Base-by-base conservation (phyloP, 2,888 invertebrate genomes). In the Opisthograptis luteolata region DNA sequence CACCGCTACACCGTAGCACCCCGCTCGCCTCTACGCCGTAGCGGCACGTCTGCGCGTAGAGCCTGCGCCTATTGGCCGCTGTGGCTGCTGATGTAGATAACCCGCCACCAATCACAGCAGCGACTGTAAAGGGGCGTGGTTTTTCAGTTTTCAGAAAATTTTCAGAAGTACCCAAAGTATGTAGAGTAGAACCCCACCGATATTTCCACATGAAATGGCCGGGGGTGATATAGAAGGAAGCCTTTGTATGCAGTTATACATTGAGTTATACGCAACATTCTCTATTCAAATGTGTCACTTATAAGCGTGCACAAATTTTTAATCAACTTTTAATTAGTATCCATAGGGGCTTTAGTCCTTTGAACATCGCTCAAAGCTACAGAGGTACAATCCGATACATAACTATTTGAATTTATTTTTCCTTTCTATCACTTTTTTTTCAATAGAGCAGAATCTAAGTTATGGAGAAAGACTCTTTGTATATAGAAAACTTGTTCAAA, bases 101-200 rank as follows among this genome's bases (percentile, higher is more conserved):
- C 66, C 54, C 62, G 60, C 73, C 62, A 64, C 89, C 88, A 89
- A 90, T 89, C 73, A 67, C 72, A 55, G 68, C 60, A 64, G 53
- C 51, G 60, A 53, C 86, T 86, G 81, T 76, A 86, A 85, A 77
- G 76, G 76, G 89, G 89, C 83, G 88, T 76, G 72, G 84, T 75
- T 81, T 79, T 77, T 73, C 66, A 82, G 79, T 76, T 87, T 89
- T 88, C 90, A 81, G 89, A 87, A 87, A 86, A 83, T 78, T 86
- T 88, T 86, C 87, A 87, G 87, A 67, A 77, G 69, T 61, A 69
- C 75, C 73, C 73, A 81, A 82, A 80, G 78, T 73, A 62, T 61
- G 48, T 79, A 77, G 62, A 69, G 68, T 62, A 66, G 60, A 73
- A 76, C 70, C 70, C 73, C 71, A 68, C 68, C 68, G 70, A 76